phyloP scores from a whole-genome alignment of 2,888 invertebrate species.

The Oxytorus armatus region DNA sequence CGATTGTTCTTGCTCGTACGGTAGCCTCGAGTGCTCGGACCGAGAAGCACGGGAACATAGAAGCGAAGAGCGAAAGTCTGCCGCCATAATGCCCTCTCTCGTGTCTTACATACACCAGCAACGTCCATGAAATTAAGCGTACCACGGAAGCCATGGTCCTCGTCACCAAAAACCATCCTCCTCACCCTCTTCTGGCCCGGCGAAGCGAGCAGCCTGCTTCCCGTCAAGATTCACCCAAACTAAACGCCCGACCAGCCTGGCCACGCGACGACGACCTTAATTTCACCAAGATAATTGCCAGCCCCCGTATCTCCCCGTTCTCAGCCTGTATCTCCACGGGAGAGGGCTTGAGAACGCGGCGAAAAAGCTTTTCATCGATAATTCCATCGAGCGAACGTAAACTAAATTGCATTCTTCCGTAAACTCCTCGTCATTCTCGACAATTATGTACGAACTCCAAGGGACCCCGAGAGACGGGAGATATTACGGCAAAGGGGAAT shows the following conservation, averaged over 20 bases:
- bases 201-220: constrained; percentile 56
- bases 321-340: constrained; percentile 63
- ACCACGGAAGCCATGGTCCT: constrained; percentile 63
- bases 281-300: constrained; percentile 78
- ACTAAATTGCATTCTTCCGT: constrained; percentile 79
- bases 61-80: constrained; percentile 57
- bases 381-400: constrained; percentile 70
- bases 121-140: constrained; percentile 81
- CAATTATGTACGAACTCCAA: constrained; percentile 70
- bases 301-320: constrained; percentile 50
- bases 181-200: constrained; percentile 31
- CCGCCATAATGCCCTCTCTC: constrained; percentile 62
- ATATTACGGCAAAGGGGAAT: too few species aligned
- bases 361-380: constrained; percentile 71
- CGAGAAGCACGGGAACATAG: constrained; percentile 55
- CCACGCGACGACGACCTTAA: constrained; percentile 73
- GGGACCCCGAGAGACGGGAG: not conserved
- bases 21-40: constrained; percentile 53
- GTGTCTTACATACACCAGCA: constrained; percentile 69
- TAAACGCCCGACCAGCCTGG: constrained; percentile 41
- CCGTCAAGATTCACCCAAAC: constrained; percentile 65
- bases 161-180: constrained; percentile 50
- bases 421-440: constrained; percentile 74
- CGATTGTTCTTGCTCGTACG: constrained; percentile 80
- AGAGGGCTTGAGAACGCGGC: constrained; percentile 44